A percentile compares a stretch with the other conserved stretches of the same genome.
phyloP scores from a whole-genome alignment of 2,888 invertebrate genomes.

The Buathra laborator region DNA sequence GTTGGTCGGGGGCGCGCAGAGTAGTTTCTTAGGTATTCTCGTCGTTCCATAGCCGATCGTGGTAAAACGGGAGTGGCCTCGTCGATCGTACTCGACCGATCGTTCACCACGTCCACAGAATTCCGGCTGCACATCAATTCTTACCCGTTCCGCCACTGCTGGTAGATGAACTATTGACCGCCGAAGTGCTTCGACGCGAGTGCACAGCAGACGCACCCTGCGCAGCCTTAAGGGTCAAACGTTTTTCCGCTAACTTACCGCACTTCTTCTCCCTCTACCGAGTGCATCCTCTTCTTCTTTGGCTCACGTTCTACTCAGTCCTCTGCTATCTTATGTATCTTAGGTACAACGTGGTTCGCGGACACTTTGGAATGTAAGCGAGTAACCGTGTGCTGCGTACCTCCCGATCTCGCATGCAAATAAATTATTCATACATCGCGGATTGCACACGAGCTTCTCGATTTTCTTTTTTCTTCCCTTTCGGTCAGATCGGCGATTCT shows the following conservation, averaged over 20 bases:
- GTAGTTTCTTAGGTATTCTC: conserved; percentile 16
- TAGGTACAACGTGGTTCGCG: conserved; percentile 43
- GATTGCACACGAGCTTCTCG: conserved; percentile 43
- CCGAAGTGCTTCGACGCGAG: conserved; percentile 33
- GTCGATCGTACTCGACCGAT: conserved; percentile 45
- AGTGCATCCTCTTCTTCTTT: conserved; percentile 28
- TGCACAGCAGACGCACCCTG: conserved; percentile 40
- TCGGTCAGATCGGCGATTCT: conserved; percentile 24
- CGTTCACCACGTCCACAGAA: conserved; percentile 55
- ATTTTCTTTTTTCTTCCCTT: conserved; percentile 69
- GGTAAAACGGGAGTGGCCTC: conserved; percentile 46
- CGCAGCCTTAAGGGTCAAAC: conserved; percentile 55
- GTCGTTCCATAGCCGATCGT: conserved; percentile 17
- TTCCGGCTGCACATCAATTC: conserved; percentile 56
- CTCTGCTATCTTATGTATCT: conserved; percentile 38
- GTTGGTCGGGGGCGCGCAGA: neutral
- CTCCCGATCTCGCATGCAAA: conserved; percentile 31
- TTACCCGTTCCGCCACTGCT: conserved; percentile 18
- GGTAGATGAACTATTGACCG: conserved; percentile 63
- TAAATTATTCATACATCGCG: conserved; percentile 61
- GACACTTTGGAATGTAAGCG: conserved; percentile 64
- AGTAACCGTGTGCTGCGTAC: conserved; percentile 29
- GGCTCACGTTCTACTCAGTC: neutral
- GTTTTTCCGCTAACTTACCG: conserved; percentile 47
- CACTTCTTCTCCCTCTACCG: conserved; percentile 8